Conservation (phyloP, 2,797 vertebrate genomes). For the Zenarchopterus dispar region DNA sequence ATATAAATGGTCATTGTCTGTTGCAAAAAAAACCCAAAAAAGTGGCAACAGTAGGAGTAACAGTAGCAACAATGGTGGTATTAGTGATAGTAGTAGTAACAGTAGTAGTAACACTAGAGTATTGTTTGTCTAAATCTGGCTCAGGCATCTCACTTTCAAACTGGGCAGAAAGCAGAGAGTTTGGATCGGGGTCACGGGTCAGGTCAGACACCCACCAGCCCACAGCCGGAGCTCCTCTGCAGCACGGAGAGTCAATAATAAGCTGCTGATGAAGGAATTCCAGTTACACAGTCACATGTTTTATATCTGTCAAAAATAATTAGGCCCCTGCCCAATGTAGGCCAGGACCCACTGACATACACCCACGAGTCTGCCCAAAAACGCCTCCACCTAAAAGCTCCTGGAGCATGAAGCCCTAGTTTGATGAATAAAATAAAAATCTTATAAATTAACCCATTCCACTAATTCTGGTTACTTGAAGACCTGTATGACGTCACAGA, state of each 20-base stretch:
- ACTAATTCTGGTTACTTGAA: neutral
- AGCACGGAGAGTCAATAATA: slow-evolving; percentile 75
- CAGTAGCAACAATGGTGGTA: neutral
- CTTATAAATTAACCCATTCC: no score
- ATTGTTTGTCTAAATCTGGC: slow-evolving; percentile 41
- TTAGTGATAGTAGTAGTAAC: neutral
- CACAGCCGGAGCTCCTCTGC: slow-evolving; percentile 40
- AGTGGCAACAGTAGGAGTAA: no score
- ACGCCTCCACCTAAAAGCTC: slow-evolving; percentile 30
- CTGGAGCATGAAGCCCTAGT: neutral
- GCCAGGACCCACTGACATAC: slow-evolving; percentile 40
- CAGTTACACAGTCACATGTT: slow-evolving; percentile 75
- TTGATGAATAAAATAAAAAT: no score
- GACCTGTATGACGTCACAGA: neutral
- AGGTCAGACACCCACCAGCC: slow-evolving; percentile 70
- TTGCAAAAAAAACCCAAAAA: no score
- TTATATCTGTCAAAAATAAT: slow-evolving; percentile 74
- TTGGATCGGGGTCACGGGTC: slow-evolving; percentile 56
- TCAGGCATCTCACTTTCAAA: slow-evolving; percentile 21
- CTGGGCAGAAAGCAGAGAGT: slow-evolving; percentile 22
- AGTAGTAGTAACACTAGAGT: neutral
- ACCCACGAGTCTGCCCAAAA: slow-evolving; percentile 40
- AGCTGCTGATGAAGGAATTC: slow-evolving; percentile 68
- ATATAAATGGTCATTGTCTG: no score
- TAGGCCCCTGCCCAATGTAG: slow-evolving; percentile 45